These are phyloP conservation scores for Oryzias celebensis DNA, from an alignment of 2,113 vertebrate genomes.

Conservation along the genomic window DNA sequence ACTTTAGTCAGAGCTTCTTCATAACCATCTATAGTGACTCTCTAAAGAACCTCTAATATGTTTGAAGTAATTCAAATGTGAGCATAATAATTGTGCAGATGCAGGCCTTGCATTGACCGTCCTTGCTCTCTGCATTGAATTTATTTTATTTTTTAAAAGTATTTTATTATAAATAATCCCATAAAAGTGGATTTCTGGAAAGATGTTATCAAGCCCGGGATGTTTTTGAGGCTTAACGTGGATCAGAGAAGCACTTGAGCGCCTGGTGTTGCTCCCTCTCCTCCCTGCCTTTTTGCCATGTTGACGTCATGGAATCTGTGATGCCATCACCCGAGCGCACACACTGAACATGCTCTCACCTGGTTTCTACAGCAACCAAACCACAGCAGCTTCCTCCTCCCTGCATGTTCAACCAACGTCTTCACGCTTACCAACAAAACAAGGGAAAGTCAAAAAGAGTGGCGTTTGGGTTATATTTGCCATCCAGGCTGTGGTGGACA, in stretches of 20 bases:
- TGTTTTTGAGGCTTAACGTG: slow-evolving; percentile 13
- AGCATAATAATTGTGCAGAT: too few species aligned
- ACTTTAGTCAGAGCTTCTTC: too few species aligned
- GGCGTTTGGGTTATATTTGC: not conserved
- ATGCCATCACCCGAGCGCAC: slow-evolving; percentile 64
- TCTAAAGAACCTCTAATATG: too few species aligned
- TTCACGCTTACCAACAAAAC: slow-evolving; percentile 50
- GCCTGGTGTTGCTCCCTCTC: slow-evolving; percentile 30
- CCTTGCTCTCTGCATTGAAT: too few species aligned
- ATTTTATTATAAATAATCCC: too few species aligned
- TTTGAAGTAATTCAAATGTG: too few species aligned
- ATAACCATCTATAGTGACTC: too few species aligned
- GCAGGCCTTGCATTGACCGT: too few species aligned
- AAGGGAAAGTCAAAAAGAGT: slow-evolving; percentile 13
- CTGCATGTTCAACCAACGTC: slow-evolving; percentile 55
- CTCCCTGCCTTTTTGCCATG: slow-evolving; percentile 40
- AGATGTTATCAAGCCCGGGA: not conserved
- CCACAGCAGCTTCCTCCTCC: slow-evolving; percentile 75
- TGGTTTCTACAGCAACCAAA: slow-evolving; percentile 75
- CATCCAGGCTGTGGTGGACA: slow-evolving; percentile 44
- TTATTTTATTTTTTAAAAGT: too few species aligned
- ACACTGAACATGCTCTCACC: slow-evolving; percentile 64
- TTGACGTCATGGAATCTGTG: slow-evolving; percentile 77
- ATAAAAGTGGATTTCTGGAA: too few species aligned
- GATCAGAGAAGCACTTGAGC: slow-evolving; percentile 18